phyloP scores from a whole-genome alignment of 2,888 invertebrate genomes.

The Hypena proboscidalis region DNA sequence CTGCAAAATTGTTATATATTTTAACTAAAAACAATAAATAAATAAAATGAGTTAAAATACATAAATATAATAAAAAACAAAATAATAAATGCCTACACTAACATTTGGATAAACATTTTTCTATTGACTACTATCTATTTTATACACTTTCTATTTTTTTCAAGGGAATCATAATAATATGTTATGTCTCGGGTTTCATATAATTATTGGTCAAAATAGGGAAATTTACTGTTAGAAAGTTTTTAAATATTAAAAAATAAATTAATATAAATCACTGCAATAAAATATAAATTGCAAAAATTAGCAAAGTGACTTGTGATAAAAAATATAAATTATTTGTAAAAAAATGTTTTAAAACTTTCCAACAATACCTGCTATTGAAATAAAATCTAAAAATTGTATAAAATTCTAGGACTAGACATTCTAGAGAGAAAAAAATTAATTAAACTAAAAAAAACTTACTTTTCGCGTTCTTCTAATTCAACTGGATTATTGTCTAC shows the following conservation, averaged over 20 bases:
- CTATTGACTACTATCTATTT: too few species aligned
- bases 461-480: slow-evolving; percentile 94
- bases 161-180: neutral
- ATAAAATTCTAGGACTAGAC: slow-evolving; percentile 38
- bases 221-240: slow-evolving; percentile 36
- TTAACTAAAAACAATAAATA: slow-evolving; percentile 16
- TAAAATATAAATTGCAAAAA: neutral
- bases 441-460: slow-evolving; percentile 79
- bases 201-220: too few species aligned
- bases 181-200: neutral
- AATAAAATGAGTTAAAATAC: neutral
- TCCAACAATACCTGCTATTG: slow-evolving; percentile 37
- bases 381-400: slow-evolving; percentile 25
- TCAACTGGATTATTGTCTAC: slow-evolving; percentile 92
- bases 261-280: slow-evolving; percentile 2
- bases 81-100: too few species aligned
- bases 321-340: neutral
- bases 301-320: slow-evolving; percentile 5
- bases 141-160: slow-evolving; percentile 8
- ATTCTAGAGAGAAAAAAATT: slow-evolving; percentile 33
- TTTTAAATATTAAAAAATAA: slow-evolving; percentile 12
- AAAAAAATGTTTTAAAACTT: slow-evolving; percentile 25
- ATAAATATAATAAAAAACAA: slow-evolving; percentile 7
- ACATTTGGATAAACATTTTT: too few species aligned
- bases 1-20: slow-evolving; percentile 60